Evolutionary conservation across 2,888 invertebrate species (phyloP).

Genomic region (Seira musarum): DNA sequence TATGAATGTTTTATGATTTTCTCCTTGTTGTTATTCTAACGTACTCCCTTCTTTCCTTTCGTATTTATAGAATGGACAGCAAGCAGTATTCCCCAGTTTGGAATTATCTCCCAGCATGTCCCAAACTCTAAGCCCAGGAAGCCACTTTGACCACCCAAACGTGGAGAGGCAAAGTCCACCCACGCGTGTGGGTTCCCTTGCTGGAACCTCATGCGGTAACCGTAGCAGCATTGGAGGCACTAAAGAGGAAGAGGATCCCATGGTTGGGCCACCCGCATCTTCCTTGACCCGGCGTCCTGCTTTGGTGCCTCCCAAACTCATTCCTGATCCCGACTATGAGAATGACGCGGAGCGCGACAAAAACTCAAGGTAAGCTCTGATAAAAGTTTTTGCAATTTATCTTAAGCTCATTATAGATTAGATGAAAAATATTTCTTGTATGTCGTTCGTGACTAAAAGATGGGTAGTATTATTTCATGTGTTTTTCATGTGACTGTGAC

Average conservation of each 20-base stretch:
- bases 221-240: constrained; percentile 35
- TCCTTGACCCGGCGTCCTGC: constrained; percentile 72
- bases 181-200: constrained; percentile 51
- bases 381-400: neutral
- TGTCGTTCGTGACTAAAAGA: no score
- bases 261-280: constrained; percentile 72
- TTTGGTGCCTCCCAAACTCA: constrained; percentile 73
- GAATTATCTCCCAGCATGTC: constrained; percentile 68
- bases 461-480: no score
- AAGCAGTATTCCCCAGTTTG: constrained; percentile 64
- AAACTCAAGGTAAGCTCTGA: constrained; percentile 51
- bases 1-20: constrained; percentile 6
- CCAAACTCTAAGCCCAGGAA: constrained; percentile 64
- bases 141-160: constrained; percentile 51
- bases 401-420: no score
- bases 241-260: constrained; percentile 70
- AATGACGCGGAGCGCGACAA: constrained; percentile 68
- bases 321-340: constrained; percentile 70
- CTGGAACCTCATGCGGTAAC: constrained; percentile 41
- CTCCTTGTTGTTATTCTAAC: neutral
- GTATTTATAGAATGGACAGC: constrained; percentile 59
- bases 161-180: constrained; percentile 52
- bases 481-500: no score
- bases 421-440: neutral
- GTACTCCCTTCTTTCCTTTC: neutral